phyloP scores from a whole-genome alignment of 2,113 vertebrate genomes.

The Microtus pennsylvanicus region DNA sequence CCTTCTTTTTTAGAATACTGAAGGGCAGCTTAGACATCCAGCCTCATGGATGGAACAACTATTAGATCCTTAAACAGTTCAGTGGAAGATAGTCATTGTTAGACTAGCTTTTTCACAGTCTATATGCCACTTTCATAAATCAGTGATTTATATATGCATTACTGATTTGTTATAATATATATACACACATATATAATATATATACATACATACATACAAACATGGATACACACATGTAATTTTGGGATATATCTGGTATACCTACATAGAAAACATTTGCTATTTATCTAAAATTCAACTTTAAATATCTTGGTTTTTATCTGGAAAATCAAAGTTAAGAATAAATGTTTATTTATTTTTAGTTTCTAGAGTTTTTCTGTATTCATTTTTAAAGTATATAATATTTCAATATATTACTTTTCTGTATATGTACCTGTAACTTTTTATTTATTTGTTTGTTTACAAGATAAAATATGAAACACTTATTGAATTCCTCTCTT shows the following conservation, averaged over 20 bases:
- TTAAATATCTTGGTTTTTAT: not conserved
- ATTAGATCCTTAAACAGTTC: not conserved
- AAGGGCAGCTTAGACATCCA: not conserved
- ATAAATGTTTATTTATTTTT: not conserved
- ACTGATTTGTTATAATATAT: too few relatives aligned
- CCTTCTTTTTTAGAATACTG: not conserved
- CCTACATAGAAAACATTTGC: not conserved
- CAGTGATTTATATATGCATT: too few relatives aligned
- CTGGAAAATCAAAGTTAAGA: not conserved
- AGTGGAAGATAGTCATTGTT: not conserved
- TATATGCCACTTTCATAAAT: not conserved
- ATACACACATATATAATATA: too few relatives aligned
- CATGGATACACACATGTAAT: too few relatives aligned
- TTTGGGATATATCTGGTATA: not conserved
- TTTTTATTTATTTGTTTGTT: not conserved
- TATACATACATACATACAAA: too few relatives aligned
- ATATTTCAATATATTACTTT: not conserved
- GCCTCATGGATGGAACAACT: not conserved
- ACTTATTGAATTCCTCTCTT: not conserved
- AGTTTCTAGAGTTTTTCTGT: not conserved
- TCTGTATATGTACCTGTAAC: not conserved
- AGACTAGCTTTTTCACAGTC: not conserved
- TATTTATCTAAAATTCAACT: not conserved
- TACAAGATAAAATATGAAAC: not conserved
- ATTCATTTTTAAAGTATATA: not conserved